A percentile compares a stretch with the other conserved stretches of the same genome.
phyloP scores from a whole-genome alignment of 2,113 vertebrate species.

The Sebastes schlegelii region DNA sequence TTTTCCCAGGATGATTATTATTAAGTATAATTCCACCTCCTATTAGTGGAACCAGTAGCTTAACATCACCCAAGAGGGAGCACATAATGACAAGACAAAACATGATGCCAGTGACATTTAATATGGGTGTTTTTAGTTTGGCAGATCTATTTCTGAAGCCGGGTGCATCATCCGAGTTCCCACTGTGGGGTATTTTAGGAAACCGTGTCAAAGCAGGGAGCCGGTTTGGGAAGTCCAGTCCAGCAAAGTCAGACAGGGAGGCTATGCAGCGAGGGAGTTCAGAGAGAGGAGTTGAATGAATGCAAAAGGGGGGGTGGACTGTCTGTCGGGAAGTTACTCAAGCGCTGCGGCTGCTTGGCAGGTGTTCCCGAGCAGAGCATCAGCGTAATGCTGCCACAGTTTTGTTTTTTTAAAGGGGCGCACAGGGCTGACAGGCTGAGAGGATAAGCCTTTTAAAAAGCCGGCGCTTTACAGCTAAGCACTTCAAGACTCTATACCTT shows the following conservation, averaged over 20 bases:
- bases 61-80: slow-evolving; percentile 23
- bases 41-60: neutral
- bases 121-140: slow-evolving; percentile 51
- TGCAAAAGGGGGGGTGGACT: slow-evolving; percentile 23
- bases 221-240: slow-evolving; percentile 35
- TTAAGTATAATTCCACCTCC: neutral
- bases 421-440: slow-evolving; percentile 36
- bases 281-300: slow-evolving; percentile 14
- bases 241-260: slow-evolving; percentile 20
- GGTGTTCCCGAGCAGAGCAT: slow-evolving; percentile 34
- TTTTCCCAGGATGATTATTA: neutral
- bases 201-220: slow-evolving; percentile 58
- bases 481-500: slow-evolving; percentile 1
- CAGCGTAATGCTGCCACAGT: neutral
- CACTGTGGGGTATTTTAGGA: slow-evolving; percentile 72
- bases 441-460: slow-evolving; percentile 43
- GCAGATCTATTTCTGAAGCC: slow-evolving; percentile 65
- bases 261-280: neutral
- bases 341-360: slow-evolving; percentile 27
- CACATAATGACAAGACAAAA: slow-evolving; percentile 35
- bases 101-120: slow-evolving; percentile 62
- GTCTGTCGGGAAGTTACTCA: slow-evolving; percentile 17
- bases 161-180: slow-evolving; percentile 47
- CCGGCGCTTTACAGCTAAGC: slow-evolving; percentile 13
- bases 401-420: slow-evolving; percentile 15